Evolutionary conservation across 2,888 invertebrate genomes (phyloP), one percentile per base, ranked within the genome.

Genomic region (Bruchidius siliquastri): DNA sequence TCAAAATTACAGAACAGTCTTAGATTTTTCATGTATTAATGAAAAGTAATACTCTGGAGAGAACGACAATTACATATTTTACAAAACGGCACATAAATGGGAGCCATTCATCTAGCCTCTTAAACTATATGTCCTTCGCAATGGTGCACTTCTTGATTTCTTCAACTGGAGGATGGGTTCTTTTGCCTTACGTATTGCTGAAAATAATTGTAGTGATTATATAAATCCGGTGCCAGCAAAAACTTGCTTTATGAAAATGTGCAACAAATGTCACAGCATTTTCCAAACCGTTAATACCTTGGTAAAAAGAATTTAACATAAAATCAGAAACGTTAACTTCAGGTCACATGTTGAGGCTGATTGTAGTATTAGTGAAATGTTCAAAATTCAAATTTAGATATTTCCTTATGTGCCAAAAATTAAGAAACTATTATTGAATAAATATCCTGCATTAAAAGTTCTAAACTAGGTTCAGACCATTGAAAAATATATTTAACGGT

Each of bases 101-200:
- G 21, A 72, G 49, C 10, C 18, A 49, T 18, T 49, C 18, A 13
- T 13, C 18, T 81, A 84, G 70, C 84, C 83, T 72, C 83, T 80
- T 73, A 84, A 77, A 73, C 83, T 81, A 75, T 83, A 84, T 21
- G 76, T 78, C 76, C 83, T 81, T 77, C 78, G 80, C 8, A 79
- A 30, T 20, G 79, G 76, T 22, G 74, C 73, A 73, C 76, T 75
- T 76, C 77, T 81, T 21, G 76, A 66, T 73, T 81, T 81, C 73
- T 77, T 80, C 72, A 76, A 20, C 10, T 69, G 73, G 69, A 74
- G 73, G 69, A 74, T n/a, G 20, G 22, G 22, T 20, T 72, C 21
- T 8, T 75, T 73, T 73, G 74, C 74, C 72, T 76, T 77, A 67
- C 74, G 72, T 49, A 69, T 21, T 68, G 70, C 78, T 77, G 71